A percentile compares a stretch with the other conserved stretches of the same genome.
Conservation (phyloP, 2,888 invertebrate species). For the Caenorhabditis afra region DNA sequence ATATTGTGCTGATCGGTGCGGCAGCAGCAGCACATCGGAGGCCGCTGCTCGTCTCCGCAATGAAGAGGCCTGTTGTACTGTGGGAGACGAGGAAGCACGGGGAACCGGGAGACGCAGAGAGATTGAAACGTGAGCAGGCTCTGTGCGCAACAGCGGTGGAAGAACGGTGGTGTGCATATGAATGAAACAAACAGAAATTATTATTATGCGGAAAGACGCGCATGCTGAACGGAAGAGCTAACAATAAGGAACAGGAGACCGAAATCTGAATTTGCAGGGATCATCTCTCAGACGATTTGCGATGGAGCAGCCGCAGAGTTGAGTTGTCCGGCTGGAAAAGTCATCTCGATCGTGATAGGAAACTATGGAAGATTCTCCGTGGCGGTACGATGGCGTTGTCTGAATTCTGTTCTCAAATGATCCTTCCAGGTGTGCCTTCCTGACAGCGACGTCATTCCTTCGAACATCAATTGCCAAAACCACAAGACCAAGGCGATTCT, state of each 20-base stretch:
- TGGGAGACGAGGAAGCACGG: slow-evolving; percentile 13
- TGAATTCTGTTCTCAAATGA: not conserved
- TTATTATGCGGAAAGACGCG: slow-evolving; percentile 32
- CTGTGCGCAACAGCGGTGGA: slow-evolving; percentile 48
- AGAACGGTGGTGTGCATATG: slow-evolving; percentile 53
- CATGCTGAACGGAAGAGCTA: not conserved
- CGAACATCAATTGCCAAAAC: slow-evolving; percentile 60
- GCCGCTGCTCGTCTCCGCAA: slow-evolving; percentile 34
- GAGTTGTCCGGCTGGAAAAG: slow-evolving; percentile 63
- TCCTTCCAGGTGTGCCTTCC: slow-evolving; percentile 43
- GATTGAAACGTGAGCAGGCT: slow-evolving; percentile 55
- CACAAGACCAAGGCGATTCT: slow-evolving; percentile 59
- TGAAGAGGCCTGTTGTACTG: slow-evolving; percentile 54
- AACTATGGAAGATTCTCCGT: slow-evolving; percentile 67
- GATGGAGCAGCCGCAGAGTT: slow-evolving; percentile 63
- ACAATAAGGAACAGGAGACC: not conserved
- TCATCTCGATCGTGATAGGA: slow-evolving; percentile 64
- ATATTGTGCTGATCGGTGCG: slow-evolving; percentile 19
- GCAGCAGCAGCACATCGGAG: not conserved
- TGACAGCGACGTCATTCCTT: slow-evolving; percentile 40
- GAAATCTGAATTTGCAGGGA: slow-evolving; percentile 57
- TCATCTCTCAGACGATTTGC: slow-evolving; percentile 57
- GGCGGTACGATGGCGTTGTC: slow-evolving; percentile 16
- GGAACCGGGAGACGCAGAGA: slow-evolving; percentile 16
- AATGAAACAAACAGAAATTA: slow-evolving; percentile 56